phyloP scores from a whole-genome alignment of 2,888 invertebrate genomes.

The Dasypogon diadema region DNA sequence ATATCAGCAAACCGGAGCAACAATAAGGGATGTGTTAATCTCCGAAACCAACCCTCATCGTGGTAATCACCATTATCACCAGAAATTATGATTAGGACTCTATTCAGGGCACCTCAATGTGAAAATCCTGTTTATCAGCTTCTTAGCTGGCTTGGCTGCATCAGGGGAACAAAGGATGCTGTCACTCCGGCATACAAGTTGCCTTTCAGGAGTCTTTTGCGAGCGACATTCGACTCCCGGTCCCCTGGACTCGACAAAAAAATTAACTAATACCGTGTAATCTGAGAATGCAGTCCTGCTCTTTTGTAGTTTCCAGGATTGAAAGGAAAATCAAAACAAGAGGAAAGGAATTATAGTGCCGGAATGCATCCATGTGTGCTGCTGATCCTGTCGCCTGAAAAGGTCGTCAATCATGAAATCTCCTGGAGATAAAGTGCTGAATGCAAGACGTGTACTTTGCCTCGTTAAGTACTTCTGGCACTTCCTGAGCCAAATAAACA shows the following conservation, averaged over 20 bases:
- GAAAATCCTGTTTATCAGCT: slow-evolving; percentile 52
- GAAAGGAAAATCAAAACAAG: slow-evolving; percentile 23
- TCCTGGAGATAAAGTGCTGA: slow-evolving; percentile 23
- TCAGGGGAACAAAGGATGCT: slow-evolving; percentile 31
- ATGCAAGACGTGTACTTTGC: slow-evolving; percentile 16
- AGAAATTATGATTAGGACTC: slow-evolving; percentile 51
- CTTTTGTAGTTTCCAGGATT: slow-evolving; percentile 38
- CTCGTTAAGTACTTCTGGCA: slow-evolving; percentile 43
- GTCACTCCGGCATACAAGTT: slow-evolving; percentile 27
- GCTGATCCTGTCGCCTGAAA: slow-evolving; percentile 42
- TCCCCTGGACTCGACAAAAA: not conserved
- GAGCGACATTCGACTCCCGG: slow-evolving; percentile 38
- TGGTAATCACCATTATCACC: slow-evolving; percentile 51
- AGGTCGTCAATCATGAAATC: slow-evolving; percentile 44
- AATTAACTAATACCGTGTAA: slow-evolving; percentile 50
- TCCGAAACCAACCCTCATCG: slow-evolving; percentile 21
- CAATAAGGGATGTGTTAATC: slow-evolving; percentile 50
- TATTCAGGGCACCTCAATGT: slow-evolving; percentile 39
- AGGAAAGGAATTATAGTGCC: slow-evolving; percentile 29
- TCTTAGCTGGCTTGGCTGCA: slow-evolving; percentile 37
- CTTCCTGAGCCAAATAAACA: slow-evolving; percentile 48
- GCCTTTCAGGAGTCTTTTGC: slow-evolving; percentile 20
- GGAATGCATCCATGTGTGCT: slow-evolving; percentile 31
- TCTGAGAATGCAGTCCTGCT: slow-evolving; percentile 48
- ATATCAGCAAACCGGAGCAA: slow-evolving; percentile 48